phyloP scores from a whole-genome alignment of 2,888 invertebrate species.

The Sympetrum striolatum region DNA sequence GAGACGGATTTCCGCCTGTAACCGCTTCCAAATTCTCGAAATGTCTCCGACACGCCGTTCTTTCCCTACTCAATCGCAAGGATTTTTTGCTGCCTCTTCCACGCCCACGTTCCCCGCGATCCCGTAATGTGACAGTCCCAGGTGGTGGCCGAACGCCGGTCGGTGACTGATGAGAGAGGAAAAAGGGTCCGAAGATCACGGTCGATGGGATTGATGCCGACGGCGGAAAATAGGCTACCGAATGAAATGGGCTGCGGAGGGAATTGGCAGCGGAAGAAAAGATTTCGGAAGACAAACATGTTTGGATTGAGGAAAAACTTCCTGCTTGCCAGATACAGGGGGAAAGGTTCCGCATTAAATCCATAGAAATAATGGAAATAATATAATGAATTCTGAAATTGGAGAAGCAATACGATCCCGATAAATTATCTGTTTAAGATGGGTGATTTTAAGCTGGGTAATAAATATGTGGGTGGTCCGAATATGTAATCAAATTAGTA shows the following conservation, averaged over 20 bases:
- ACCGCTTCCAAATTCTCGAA: background rate
- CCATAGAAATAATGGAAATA: background rate
- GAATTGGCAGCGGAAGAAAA: background rate
- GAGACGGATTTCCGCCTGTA: slow-evolving; percentile 5
- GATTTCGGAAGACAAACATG: background rate
- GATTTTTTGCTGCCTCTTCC: background rate
- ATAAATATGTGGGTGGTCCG: too few relatives aligned
- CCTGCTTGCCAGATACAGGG: background rate
- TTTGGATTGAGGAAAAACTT: background rate
- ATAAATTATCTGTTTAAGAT: too few relatives aligned
- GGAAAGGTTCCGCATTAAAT: background rate
- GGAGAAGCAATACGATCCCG: background rate
- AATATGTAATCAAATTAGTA: too few relatives aligned
- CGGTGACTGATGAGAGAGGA: slow-evolving; percentile 25
- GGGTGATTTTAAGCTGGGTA: too few relatives aligned
- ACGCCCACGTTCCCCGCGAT: background rate
- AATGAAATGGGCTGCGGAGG: background rate
- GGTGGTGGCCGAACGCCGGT: slow-evolving; percentile 22
- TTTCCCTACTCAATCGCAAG: background rate
- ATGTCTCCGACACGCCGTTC: background rate
- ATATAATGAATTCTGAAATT: background rate
- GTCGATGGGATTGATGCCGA: background rate
- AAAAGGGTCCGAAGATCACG: background rate
- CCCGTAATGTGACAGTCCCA: slow-evolving; percentile 36
- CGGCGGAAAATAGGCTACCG: slow-evolving; percentile 12